Base-by-base conservation (phyloP, 2,797 vertebrate species). In the Anolis apletophallus region DNA sequence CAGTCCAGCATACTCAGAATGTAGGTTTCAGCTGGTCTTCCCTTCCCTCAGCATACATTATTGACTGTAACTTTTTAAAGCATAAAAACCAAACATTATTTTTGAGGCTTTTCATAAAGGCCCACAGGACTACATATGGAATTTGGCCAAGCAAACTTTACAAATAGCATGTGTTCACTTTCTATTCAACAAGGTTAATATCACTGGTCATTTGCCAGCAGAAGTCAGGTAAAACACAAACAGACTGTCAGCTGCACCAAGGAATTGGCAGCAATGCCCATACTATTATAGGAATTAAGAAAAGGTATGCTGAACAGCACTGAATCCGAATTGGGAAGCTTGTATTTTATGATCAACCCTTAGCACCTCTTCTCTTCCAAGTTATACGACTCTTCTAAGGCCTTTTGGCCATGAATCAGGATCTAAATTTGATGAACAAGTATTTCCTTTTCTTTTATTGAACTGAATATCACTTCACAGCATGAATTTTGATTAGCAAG, bases 151-250 rank as follows among this genome's bases (percentile, higher is more conserved):
- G 75, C 34, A 10, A 46, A 85, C 54, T 74, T 54, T 83, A 68
- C 72, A 81, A 73, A 78, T 50, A 2, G 54, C 8, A 84, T n/a
- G 68, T 59, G 7, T 2, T 10, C n/a, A 59, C 34, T 69, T 64
- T 81, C 67, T 69, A 36, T 57, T 88, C 72, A 26, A 54, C 2
- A 57, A 88, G 85, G 40, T 75, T 87, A 85, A 7, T 54, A 83
- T 64, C 67, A 67, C 0, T 29, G 57, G 55, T 71, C 72, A 59
- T 74, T 86, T 83, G 36, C 69, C 69, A 10, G 78, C 23, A 1
- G 84, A 81, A 46, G 19, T 50, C 0, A 0, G 71, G 67, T n/a
- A 88, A 26, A 71, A 36, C 17, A 36, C 36, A 73, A 46, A 40
- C 36, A 73, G 21, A 17, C n/a, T 59, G 81, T 46, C 5, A 1